These are phyloP conservation scores for Drosophila colorata DNA, from an alignment of 2,888 invertebrate species.

Conservation along the genomic window DNA sequence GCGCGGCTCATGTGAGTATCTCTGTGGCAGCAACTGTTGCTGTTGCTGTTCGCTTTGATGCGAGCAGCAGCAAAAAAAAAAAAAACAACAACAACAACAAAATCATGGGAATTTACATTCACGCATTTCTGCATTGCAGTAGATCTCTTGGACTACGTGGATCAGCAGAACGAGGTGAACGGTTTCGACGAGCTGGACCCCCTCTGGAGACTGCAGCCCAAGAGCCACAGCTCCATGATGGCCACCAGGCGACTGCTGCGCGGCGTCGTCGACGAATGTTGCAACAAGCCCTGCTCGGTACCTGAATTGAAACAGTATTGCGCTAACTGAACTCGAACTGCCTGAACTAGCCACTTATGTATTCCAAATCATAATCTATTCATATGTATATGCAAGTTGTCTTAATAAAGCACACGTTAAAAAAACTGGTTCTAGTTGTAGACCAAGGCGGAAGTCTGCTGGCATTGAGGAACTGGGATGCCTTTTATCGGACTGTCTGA, in stretches of 20 bases:
- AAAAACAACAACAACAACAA: no score
- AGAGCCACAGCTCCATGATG: constrained; percentile 28
- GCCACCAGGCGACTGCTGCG: constrained; percentile 43
- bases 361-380: constrained; percentile 3
- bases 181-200: background rate
- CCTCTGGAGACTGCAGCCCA: background rate
- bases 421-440: background rate
- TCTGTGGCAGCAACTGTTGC: no score
- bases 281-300: constrained; percentile 35
- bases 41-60: background rate
- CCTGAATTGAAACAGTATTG: constrained; percentile 29
- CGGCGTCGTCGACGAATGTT: constrained; percentile 61
- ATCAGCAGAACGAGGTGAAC: constrained; percentile 35
- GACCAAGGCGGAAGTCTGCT: background rate
- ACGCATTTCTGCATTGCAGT: constrained; percentile 39
- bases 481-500: background rate
- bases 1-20: constrained; percentile 49
- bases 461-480: background rate
- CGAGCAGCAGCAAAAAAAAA: background rate
- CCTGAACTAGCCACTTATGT: background rate
- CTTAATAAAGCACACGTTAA: constrained; percentile 8
- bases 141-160: constrained; percentile 57
- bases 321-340: background rate
- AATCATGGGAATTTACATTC: constrained; percentile 7
- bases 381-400: constrained; percentile 1